Percentiles rank a stretch among this genome's conserved stretches.
These are phyloP conservation scores for Crenichthys baileyi DNA, from an alignment of 2,797 vertebrate species.

Conservation along the genomic window DNA sequence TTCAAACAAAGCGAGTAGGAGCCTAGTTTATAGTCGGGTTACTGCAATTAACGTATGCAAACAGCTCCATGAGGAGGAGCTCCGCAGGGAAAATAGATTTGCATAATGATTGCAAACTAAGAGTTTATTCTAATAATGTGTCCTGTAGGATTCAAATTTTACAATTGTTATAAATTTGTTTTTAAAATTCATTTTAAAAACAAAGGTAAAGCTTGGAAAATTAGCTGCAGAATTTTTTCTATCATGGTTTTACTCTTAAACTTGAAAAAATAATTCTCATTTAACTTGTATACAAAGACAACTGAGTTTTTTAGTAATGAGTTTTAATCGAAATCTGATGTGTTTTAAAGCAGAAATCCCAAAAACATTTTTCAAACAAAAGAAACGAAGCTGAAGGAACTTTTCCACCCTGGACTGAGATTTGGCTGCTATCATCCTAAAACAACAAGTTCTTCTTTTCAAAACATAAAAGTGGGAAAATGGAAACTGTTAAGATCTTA, in stretches of 20 bases:
- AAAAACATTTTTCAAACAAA: background rate
- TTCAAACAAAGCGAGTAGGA: too few relatives aligned
- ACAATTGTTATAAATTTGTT: background rate
- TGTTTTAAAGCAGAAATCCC: background rate
- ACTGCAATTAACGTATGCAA: background rate
- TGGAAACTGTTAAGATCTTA: too few relatives aligned
- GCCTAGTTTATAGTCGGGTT: conserved; percentile 9
- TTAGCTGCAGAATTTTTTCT: background rate
- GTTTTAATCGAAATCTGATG: background rate
- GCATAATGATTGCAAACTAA: background rate
- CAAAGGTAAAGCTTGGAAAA: background rate
- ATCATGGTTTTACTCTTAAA: background rate
- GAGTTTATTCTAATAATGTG: background rate
- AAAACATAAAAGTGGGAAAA: background rate
- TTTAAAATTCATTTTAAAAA: background rate
- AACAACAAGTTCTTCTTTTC: background rate
- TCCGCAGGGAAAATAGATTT: background rate
- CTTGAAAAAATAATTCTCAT: background rate
- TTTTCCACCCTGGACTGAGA: background rate
- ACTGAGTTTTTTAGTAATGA: background rate
- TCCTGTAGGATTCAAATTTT: background rate
- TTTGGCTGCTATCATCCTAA: background rate
- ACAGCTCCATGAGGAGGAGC: background rate
- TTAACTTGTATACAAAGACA: background rate
- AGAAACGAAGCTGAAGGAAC: too few relatives aligned